These are phyloP conservation scores for Orchestia grillus DNA, from an alignment of 1,140 invertebrate genomes.

Conservation along the genomic window DNA sequence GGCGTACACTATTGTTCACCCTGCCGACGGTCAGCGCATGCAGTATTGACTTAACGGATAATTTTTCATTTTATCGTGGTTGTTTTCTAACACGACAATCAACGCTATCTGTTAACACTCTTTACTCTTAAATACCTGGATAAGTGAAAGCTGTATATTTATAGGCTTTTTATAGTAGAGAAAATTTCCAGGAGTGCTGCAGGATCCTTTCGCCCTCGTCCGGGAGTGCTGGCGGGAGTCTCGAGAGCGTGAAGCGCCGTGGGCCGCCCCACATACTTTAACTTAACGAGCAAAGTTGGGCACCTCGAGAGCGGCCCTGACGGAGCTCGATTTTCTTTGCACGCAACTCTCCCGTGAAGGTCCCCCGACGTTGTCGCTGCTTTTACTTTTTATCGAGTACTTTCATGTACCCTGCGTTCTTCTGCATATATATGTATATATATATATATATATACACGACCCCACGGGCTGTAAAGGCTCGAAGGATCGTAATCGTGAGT, in stretches of 20 bases:
- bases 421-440: too few species aligned
- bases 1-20: too few species aligned
- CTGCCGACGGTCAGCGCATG: too few species aligned
- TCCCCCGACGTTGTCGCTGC: not conserved
- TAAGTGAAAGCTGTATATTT: not conserved
- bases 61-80: too few species aligned
- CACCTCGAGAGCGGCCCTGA: not conserved
- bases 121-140: not conserved
- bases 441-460: not conserved
- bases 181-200: not conserved
- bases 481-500: not conserved
- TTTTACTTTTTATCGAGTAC: not conserved
- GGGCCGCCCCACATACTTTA: not conserved
- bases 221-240: not conserved
- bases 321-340: not conserved
- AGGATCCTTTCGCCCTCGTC: not conserved
- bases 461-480: not conserved
- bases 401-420: not conserved
- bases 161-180: not conserved
- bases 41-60: too few species aligned
- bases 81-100: too few species aligned
- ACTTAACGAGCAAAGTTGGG: conserved; percentile 7
- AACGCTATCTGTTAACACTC: too few species aligned
- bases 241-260: not conserved
- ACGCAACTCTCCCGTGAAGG: not conserved